These are phyloP conservation scores for Hydraecia micacea DNA, from an alignment of 2,888 invertebrate species.

Conservation along the genomic window DNA sequence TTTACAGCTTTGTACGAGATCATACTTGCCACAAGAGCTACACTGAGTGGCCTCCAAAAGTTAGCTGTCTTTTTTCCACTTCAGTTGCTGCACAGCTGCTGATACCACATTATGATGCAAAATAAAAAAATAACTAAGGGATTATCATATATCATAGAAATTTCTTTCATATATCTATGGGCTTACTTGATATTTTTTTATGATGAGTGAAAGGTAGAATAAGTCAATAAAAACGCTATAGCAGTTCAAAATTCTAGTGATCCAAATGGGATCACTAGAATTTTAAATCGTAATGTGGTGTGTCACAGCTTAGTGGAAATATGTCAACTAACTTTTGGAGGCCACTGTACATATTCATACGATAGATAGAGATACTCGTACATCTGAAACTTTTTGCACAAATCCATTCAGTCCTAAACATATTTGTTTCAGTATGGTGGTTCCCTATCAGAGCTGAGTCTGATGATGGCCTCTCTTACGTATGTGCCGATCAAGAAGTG, in stretches of 20 bases:
- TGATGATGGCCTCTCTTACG: slow-evolving; percentile 74
- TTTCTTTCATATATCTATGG: too few relatives aligned
- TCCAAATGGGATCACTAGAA: not conserved
- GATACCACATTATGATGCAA: too few relatives aligned
- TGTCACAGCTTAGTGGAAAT: not conserved
- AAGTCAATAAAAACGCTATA: not conserved
- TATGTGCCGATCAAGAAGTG: slow-evolving; percentile 73
- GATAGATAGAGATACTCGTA: not conserved
- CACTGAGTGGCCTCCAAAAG: too few relatives aligned
- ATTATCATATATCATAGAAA: too few relatives aligned
- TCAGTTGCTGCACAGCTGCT: too few relatives aligned
- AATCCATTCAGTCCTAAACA: not conserved
- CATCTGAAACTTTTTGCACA: not conserved
- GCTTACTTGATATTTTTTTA: too few relatives aligned
- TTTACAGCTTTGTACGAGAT: not conserved
- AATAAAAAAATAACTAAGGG: too few relatives aligned
- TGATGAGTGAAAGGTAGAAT: too few relatives aligned
- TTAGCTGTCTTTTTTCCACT: too few relatives aligned
- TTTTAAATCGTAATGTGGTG: not conserved
- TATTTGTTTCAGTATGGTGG: slow-evolving; percentile 77
- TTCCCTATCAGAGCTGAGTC: slow-evolving; percentile 71
- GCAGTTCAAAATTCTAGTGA: not conserved
- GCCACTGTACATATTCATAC: not conserved
- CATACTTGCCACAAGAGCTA: too few relatives aligned
- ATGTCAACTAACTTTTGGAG: not conserved